A percentile compares a stretch with the other conserved stretches of the same genome.
phyloP scores from a whole-genome alignment of 2,797 vertebrate genomes.

The Macropus fuliginosus region DNA sequence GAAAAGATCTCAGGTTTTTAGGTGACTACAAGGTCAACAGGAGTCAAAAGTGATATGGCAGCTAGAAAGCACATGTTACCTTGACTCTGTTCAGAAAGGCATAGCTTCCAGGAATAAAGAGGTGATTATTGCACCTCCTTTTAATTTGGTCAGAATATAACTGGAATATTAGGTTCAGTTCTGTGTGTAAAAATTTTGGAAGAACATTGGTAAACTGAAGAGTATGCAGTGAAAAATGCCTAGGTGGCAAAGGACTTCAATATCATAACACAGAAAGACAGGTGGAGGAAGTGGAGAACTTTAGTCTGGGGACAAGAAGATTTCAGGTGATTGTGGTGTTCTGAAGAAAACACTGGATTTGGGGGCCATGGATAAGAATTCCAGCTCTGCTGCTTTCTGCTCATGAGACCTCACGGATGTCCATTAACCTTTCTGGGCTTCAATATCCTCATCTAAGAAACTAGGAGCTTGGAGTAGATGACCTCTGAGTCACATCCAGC shows the following conservation, averaged over 20 bases:
- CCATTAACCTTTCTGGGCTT: neutral
- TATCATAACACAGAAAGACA: neutral
- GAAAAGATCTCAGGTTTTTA: neutral
- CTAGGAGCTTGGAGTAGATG: neutral
- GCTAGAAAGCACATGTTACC: neutral
- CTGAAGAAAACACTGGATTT: neutral
- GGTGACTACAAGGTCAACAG: neutral
- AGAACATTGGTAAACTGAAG: neutral
- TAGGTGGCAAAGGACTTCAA: neutral
- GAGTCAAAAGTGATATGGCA: neutral
- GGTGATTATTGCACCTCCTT: neutral
- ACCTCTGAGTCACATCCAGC: neutral
- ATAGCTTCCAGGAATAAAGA: neutral
- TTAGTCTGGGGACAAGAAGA: neutral
- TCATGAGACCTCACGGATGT: neutral
- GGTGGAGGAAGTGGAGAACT: neutral
- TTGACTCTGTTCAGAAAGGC: neutral
- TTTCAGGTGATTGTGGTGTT: neutral
- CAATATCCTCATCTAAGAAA: neutral
- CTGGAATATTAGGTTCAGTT: neutral
- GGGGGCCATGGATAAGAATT: neutral
- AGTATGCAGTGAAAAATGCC: neutral
- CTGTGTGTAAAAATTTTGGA: neutral
- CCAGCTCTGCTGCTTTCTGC: neutral
- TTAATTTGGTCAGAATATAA: neutral